Evolutionary conservation across 2,888 invertebrate species (phyloP), one percentile per base, ranked within the genome.

Genomic region (Hemaris fuciformis): DNA sequence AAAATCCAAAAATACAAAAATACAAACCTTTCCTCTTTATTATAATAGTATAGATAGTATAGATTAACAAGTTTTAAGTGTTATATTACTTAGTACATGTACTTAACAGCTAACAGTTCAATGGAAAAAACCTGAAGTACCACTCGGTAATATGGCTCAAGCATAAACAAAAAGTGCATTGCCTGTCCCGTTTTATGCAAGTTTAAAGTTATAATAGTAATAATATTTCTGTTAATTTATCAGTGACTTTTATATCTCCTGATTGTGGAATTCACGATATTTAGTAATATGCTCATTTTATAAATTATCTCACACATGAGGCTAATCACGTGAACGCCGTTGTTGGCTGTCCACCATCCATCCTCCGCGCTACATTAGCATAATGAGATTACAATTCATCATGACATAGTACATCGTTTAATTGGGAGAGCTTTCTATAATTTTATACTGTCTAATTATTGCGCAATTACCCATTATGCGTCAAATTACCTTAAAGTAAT

Each of bases 361-460:
- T 48, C 59, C 20, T 42, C 27, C 53, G 38, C 7, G 22, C 25
- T 34, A 5, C 67, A 81, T 84, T 81, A 75, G 72, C 78, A 80
- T 82, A 81, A 81, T 76, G 72, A 72, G 74, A 80, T 83, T 81
- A 79, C 77, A 76, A 77, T 80, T 77, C 74, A 72, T 70, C 73
- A 78, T 77, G 76, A 69, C 74, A 74, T 67, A 76, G 74, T 71
- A 71, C 68, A 73, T 67, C 57, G 64, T 66, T 67, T 76, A 77
- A 76, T 76, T 72, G 69, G 66, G 69, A 62, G 46, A 64, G 70
- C 65, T 66, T 62, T 60, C 68, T 62, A 63, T 60, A 64, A 22
- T 46, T 57, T 61, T 25, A 58, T 62, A 57, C 66, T 62, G 65
- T 65, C 62, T 66, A 69, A 71, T 68, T 66, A 62, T 63, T 57